A percentile compares a stretch with the other conserved stretches of the same genome.
These are phyloP conservation scores for Papilio xuthus DNA, from an alignment of 1,140 invertebrate species.

Conservation along the genomic window DNA sequence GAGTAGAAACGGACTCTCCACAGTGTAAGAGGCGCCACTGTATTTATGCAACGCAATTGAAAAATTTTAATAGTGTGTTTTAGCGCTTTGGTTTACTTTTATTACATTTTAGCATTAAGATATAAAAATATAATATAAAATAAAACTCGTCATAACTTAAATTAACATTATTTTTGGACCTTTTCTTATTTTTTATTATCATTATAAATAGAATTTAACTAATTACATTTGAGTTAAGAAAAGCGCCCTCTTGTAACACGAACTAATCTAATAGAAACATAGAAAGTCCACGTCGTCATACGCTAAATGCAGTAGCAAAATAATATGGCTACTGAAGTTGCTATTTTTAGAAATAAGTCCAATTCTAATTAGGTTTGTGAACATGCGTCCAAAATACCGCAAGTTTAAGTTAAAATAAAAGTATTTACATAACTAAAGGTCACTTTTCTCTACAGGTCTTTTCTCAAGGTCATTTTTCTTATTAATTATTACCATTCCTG, in stretches of 20 bases:
- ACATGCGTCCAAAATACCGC: too few relatives aligned
- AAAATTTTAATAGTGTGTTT: slow-evolving; percentile 44
- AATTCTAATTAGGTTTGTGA: too few relatives aligned
- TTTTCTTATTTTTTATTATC: background rate
- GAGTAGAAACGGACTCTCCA: slow-evolving; percentile 52
- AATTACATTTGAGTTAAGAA: background rate
- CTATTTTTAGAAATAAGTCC: too few relatives aligned
- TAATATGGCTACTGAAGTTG: background rate
- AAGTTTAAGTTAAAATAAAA: too few relatives aligned
- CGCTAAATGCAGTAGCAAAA: background rate
- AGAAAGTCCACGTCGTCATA: background rate
- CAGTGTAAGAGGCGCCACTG: background rate
- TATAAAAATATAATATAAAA: background rate
- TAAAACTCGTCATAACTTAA: background rate
- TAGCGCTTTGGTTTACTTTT: background rate
- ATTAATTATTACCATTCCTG: too few relatives aligned
- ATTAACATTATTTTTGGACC: background rate
- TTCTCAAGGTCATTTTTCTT: too few relatives aligned
- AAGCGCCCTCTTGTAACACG: background rate
- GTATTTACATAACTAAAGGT: too few relatives aligned
- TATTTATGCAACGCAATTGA: slow-evolving; percentile 31
- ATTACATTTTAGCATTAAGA: background rate
- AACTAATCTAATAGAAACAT: background rate
- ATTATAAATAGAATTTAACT: background rate
- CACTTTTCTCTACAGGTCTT: too few relatives aligned